phyloP scores from a whole-genome alignment of 2,797 vertebrate genomes.

The Hippoglossus hippoglossus region DNA sequence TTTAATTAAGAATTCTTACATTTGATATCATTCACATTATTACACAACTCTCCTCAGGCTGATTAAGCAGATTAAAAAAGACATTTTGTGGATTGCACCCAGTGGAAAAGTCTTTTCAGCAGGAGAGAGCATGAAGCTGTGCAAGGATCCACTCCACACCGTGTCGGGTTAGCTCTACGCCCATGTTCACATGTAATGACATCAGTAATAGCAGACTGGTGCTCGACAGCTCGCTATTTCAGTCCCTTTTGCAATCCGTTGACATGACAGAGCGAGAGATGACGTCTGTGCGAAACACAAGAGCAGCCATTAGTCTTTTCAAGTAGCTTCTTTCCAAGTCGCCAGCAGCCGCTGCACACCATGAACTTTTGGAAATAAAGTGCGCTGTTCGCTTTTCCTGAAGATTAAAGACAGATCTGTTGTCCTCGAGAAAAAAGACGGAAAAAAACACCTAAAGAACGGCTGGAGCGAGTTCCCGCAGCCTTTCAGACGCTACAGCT shows the following conservation, averaged over 20 bases:
- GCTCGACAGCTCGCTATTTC: constrained; percentile 38
- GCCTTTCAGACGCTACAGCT: background rate
- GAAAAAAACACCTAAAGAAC: background rate
- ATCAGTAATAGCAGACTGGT: constrained; percentile 29
- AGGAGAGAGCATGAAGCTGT: constrained; percentile 15
- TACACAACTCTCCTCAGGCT: background rate
- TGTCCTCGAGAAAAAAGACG: background rate
- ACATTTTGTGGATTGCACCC: too few relatives aligned
- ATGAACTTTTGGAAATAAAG: background rate
- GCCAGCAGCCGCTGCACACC: background rate
- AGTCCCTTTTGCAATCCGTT: constrained; percentile 33
- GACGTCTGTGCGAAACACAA: constrained; percentile 23
- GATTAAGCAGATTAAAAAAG: background rate
- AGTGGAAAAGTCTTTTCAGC: background rate
- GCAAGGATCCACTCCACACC: constrained; percentile 33
- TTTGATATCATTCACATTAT: background rate
- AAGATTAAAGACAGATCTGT: constrained; percentile 10
- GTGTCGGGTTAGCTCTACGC: constrained; percentile 46
- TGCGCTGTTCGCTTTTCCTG: background rate
- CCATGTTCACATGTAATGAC: constrained; percentile 28
- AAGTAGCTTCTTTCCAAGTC: constrained; percentile 7
- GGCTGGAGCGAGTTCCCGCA: background rate
- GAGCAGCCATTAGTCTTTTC: constrained; percentile 44
- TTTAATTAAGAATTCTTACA: too few relatives aligned
- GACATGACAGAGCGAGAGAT: constrained; percentile 17